Conservation (phyloP, 2,888 invertebrate species). For the Drepana falcataria region DNA sequence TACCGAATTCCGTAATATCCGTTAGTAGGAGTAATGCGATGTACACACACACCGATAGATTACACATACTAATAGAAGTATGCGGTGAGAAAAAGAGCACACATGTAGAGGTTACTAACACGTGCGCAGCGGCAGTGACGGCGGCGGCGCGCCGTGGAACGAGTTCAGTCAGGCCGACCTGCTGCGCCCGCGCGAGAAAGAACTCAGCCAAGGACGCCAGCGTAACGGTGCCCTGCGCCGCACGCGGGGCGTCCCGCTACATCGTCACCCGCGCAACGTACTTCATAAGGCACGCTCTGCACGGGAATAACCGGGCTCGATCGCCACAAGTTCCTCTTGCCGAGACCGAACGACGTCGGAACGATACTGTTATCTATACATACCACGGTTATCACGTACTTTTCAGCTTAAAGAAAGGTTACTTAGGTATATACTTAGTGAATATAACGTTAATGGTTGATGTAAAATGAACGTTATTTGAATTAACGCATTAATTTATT, state of each 20-base stretch:
- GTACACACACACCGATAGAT: slow-evolving; percentile 39
- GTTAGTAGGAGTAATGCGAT: slow-evolving; percentile 66
- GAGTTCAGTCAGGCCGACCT: slow-evolving; percentile 68
- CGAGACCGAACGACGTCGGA: too few species aligned
- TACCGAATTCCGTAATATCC: slow-evolving; percentile 74
- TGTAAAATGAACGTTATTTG: too few species aligned
- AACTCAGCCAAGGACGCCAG: slow-evolving; percentile 78
- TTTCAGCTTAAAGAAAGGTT: too few species aligned
- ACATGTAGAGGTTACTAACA: slow-evolving; percentile 32
- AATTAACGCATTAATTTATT: too few species aligned
- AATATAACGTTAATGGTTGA: too few species aligned
- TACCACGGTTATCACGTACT: too few species aligned
- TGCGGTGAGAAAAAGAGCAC: slow-evolving; percentile 5
- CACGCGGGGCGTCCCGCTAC: slow-evolving; percentile 43
- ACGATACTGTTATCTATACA: too few species aligned
- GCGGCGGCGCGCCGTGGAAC: slow-evolving; percentile 51
- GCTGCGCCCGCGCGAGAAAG: slow-evolving; percentile 72
- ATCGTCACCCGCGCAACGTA: slow-evolving; percentile 15
- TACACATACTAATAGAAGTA: slow-evolving; percentile 23
- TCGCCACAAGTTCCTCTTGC: not conserved
- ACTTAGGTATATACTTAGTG: too few species aligned
- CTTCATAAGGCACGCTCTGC: not conserved
- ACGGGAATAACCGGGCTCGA: not conserved
- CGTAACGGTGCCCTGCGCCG: slow-evolving; percentile 57
- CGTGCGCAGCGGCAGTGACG: slow-evolving; percentile 54